A percentile compares a stretch with the other conserved stretches of the same genome.
Conservation (phyloP, 2,113 vertebrate species). For the Cinclus mexicanus region DNA sequence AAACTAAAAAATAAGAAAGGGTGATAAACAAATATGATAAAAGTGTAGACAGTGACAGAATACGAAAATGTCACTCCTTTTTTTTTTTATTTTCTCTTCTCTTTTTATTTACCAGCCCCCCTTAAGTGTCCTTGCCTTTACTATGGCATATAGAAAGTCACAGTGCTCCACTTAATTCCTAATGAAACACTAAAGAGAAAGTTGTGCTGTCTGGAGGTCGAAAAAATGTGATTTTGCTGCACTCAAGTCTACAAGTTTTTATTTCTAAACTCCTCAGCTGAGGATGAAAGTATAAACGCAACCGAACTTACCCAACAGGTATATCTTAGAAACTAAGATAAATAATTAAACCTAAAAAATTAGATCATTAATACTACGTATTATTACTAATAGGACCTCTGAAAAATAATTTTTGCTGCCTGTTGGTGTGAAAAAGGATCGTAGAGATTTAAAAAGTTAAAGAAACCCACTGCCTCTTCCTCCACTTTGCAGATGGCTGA, state of each 20-base stretch:
- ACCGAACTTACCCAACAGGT: neutral
- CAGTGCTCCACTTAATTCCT: neutral
- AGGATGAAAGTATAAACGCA: neutral
- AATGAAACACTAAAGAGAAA: neutral
- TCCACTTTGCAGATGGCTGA: conserved; percentile 50
- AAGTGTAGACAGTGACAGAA: neutral
- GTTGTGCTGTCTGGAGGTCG: neutral
- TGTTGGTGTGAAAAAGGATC: neutral
- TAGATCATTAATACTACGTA: neutral
- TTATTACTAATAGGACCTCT: neutral
- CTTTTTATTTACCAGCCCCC: neutral
- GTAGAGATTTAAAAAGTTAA: conserved; percentile 31
- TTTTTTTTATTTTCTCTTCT: too few relatives aligned
- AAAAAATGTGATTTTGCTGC: neutral
- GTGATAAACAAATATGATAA: neutral
- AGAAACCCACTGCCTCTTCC: conserved; percentile 27
- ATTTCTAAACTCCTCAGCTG: neutral
- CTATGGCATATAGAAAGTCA: neutral
- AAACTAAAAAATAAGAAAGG: neutral
- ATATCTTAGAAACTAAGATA: neutral
- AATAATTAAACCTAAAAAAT: neutral
- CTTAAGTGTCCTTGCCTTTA: neutral
- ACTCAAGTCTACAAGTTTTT: neutral
- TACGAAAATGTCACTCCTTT: neutral
- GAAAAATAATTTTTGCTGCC: conserved; percentile 17